Evolutionary conservation across 2,888 invertebrate genomes (phyloP).

Genomic region (Nowickia ferox): DNA sequence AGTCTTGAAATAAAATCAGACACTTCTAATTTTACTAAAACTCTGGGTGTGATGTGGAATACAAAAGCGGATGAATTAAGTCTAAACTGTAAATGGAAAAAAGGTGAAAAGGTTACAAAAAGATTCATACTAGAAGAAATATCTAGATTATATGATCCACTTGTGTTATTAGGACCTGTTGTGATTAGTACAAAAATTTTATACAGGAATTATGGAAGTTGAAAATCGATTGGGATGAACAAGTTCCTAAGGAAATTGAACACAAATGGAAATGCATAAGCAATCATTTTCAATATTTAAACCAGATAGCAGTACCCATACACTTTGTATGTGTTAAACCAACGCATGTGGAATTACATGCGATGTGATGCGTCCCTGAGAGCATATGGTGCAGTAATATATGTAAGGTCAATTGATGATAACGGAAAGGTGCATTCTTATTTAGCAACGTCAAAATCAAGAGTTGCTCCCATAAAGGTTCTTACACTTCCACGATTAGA

Average conservation of each 20-base stretch:
- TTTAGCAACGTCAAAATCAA: constrained; percentile 9
- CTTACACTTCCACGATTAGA: not conserved
- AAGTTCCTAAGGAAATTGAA: not conserved
- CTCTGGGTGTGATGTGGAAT: not conserved
- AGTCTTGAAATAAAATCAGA: not conserved
- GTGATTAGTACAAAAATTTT: not conserved
- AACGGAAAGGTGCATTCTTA: not conserved
- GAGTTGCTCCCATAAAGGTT: not conserved
- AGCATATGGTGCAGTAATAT: not conserved
- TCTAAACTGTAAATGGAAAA: not conserved
- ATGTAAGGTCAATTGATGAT: not conserved
- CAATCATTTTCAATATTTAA: not conserved
- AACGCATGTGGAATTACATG: not conserved
- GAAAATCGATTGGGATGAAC: not conserved
- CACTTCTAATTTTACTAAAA: not conserved
- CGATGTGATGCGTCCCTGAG: not conserved
- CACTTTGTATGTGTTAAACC: not conserved
- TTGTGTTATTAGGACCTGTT: not conserved
- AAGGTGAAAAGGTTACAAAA: not conserved
- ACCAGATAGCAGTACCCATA: too few species aligned
- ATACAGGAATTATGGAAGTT: not conserved
- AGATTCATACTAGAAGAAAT: too few species aligned
- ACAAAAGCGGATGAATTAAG: not conserved
- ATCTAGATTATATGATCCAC: too few species aligned
- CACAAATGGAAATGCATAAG: not conserved